phyloP scores from a whole-genome alignment of 2,888 invertebrate genomes.

The Notodonta ziczac region DNA sequence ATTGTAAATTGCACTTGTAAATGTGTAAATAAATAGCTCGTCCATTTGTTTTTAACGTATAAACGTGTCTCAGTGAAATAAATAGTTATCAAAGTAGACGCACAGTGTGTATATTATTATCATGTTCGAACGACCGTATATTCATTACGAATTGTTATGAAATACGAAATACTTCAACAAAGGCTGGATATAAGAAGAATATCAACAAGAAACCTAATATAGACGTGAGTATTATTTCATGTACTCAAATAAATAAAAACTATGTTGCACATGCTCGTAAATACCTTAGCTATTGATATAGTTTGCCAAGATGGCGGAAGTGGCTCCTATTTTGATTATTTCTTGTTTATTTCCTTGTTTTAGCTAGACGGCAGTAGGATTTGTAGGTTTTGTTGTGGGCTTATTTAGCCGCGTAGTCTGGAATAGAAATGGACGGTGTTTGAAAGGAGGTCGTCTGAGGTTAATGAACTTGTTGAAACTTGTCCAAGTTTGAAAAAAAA shows the following conservation, averaged over 20 bases:
- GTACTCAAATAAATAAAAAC: neutral
- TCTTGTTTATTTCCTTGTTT: slow-evolving; percentile 38
- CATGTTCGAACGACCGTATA: slow-evolving; percentile 32
- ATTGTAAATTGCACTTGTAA: slow-evolving; percentile 45
- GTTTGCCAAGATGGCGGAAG: slow-evolving; percentile 71
- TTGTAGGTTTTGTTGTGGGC: slow-evolving; percentile 21
- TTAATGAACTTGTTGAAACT: slow-evolving; percentile 69
- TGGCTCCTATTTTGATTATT: slow-evolving; percentile 56
- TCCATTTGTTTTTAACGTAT: slow-evolving; percentile 33
- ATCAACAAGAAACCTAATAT: slow-evolving; percentile 22
- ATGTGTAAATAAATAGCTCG: slow-evolving; percentile 45
- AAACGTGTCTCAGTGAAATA: slow-evolving; percentile 27
- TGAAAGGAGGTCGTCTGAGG: slow-evolving; percentile 47
- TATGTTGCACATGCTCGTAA: slow-evolving; percentile 11
- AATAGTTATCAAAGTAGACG: slow-evolving; percentile 16
- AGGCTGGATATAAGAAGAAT: slow-evolving; percentile 31
- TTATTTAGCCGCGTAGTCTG: slow-evolving; percentile 15
- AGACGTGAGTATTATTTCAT: slow-evolving; percentile 64
- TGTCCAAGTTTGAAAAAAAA: slow-evolving; percentile 45
- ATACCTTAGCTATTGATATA: slow-evolving; percentile 22
- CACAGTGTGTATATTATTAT: slow-evolving; percentile 15
- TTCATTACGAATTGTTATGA: slow-evolving; percentile 29
- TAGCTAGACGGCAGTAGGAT: slow-evolving; percentile 16
- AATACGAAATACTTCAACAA: slow-evolving; percentile 36
- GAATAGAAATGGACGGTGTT: slow-evolving; percentile 18